Conservation (phyloP, 2,113 vertebrate genomes). For the Prionailurus viverrinus region DNA sequence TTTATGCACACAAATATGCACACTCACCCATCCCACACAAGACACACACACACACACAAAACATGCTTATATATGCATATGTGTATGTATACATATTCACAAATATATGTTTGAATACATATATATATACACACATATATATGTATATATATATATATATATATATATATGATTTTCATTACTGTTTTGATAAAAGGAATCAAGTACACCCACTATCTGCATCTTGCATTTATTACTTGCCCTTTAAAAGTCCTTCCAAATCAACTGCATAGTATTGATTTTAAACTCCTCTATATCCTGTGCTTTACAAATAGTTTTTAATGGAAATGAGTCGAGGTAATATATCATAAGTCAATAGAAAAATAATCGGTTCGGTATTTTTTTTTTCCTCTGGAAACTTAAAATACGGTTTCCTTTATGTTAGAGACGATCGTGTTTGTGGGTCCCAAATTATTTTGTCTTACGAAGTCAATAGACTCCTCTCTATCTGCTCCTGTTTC, state of each 20-base stretch:
- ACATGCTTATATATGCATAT: neutral
- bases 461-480: neutral
- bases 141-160: neutral
- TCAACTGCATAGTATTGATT: neutral
- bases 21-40: neutral
- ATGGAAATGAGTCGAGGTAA: neutral
- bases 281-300: neutral
- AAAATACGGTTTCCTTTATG: neutral
- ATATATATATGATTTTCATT: neutral
- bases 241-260: neutral
- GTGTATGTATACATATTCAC: neutral
- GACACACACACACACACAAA: neutral
- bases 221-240: neutral
- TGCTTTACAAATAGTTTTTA: neutral
- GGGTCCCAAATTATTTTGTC: neutral
- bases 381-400: neutral
- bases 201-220: neutral
- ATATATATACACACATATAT: neutral
- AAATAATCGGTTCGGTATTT: neutral
- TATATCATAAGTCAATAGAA: neutral
- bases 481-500: neutral
- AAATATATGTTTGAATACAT: neutral
- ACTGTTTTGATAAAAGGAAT: neutral
- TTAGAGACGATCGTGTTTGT: neutral
- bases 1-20: neutral